Percentiles rank a stretch among this genome's conserved stretches.
Evolutionary conservation across 2,113 vertebrate species (phyloP).

Genomic region (Sturnus vulgaris): DNA sequence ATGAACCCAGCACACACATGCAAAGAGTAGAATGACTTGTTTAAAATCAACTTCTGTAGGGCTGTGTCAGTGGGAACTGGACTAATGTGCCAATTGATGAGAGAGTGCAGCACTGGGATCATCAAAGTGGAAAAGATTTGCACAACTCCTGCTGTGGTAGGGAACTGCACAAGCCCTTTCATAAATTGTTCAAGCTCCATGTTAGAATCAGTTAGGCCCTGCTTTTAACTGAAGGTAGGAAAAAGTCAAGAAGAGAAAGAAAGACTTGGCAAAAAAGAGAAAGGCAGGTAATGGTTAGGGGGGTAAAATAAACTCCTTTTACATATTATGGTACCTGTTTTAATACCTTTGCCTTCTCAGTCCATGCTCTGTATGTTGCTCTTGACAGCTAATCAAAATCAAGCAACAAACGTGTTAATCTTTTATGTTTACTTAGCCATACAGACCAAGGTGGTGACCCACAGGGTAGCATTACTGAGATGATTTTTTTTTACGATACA

Average conservation of each 20-base stretch:
- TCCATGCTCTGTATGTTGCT: background rate
- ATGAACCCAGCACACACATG: background rate
- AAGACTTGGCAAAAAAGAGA: background rate
- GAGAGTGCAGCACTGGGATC: background rate
- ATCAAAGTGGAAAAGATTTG: conserved; percentile 38
- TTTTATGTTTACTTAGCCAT: background rate
- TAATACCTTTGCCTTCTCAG: background rate
- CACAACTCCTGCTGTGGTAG: background rate
- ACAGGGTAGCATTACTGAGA: background rate
- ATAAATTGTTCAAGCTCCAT: background rate
- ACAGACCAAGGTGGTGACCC: background rate
- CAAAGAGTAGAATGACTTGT: background rate
- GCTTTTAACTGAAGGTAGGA: background rate
- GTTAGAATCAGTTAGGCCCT: background rate
- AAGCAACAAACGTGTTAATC: background rate
- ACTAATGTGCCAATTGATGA: background rate
- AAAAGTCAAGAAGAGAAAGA: background rate
- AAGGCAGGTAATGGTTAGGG: accelerated
- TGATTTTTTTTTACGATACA: background rate
- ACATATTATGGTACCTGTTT: background rate
- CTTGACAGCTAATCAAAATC: background rate
- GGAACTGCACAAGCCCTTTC: background rate
- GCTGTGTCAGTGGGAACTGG: background rate
- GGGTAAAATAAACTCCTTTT: background rate
- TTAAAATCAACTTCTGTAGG: background rate